These are phyloP conservation scores for Lysandra bellargus DNA, from an alignment of 2,888 invertebrate species.

Conservation along the genomic window DNA sequence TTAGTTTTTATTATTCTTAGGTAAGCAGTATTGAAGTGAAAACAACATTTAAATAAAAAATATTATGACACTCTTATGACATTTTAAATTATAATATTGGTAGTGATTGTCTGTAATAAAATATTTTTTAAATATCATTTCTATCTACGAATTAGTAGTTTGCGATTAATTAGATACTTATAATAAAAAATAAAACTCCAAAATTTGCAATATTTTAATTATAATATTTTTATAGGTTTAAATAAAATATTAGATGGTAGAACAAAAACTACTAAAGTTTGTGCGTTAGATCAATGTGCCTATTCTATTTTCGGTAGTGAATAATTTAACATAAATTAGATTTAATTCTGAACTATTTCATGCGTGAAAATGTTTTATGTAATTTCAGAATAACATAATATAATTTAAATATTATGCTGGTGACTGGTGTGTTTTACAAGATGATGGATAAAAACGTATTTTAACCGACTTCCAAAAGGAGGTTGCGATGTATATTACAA, in stretches of 20 bases:
- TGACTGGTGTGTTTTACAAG: not conserved
- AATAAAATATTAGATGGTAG: not conserved
- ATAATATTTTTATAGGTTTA: not conserved
- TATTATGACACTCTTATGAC: not conserved
- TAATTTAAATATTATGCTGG: not conserved
- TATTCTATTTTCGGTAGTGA: slow-evolving; percentile 1
- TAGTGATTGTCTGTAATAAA: not conserved
- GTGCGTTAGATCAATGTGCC: not conserved
- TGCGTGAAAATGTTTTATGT: not conserved
- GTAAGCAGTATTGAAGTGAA: too few relatives aligned
- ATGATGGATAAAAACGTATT: too few relatives aligned
- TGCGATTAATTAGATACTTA: not conserved
- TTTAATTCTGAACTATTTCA: not conserved
- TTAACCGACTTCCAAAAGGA: too few relatives aligned
- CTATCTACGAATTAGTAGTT: not conserved
- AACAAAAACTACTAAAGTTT: not conserved
- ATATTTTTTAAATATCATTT: not conserved
- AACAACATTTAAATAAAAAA: too few relatives aligned
- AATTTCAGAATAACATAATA: not conserved
- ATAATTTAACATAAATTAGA: not conserved
- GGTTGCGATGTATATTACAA: too few relatives aligned
- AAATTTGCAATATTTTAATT: not conserved
- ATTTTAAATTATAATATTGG: not conserved
- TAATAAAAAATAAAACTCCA: not conserved
- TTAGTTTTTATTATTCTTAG: too few relatives aligned